Evolutionary conservation across 2,797 vertebrate species (phyloP), one percentile per base, ranked within the genome.

Genomic region (Fistularia commersonii): DNA sequence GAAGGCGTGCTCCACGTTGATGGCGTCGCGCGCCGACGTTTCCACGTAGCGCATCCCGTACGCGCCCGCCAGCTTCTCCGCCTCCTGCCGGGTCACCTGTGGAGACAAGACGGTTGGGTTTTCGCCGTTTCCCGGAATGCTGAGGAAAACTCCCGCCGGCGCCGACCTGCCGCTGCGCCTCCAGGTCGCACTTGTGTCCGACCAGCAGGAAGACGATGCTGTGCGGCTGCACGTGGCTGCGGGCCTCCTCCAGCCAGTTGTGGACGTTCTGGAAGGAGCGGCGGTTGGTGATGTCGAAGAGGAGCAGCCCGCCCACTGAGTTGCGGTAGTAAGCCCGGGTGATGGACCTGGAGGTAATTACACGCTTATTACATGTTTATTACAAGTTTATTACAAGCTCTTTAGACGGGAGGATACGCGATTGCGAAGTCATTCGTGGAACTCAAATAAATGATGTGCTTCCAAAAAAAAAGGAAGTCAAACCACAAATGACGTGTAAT

Each of bases 111-210:
- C n/a, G n/a, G n/a, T n/a, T n/a, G n/a, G n/a, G n/a, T n/a, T n/a
- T n/a, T n/a, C n/a, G n/a, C n/a, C n/a, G n/a, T n/a, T n/a, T n/a
- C n/a, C n/a, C n/a, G n/a, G n/a, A n/a, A n/a, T n/a, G n/a, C n/a
- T n/a, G n/a, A n/a, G n/a, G n/a, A n/a, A n/a, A n/a, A n/a, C n/a
- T n/a, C n/a, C n/a, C n/a, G n/a, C n/a, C n/a, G n/a, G n/a, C n/a
- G n/a, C n/a, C n/a, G 54, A 83, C 80, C 79, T 97, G 94, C 13
- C 95, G 90, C 74, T 96, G 93, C 0, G 89, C 90, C 80, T 96
- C 94, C 46, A 97, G 92, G 89, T 97, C 95, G 44, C 95, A 96
- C 77, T 97, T 97, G 92, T 97, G 94, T 10, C 95, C 94, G n/a
- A 97, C 95, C 81, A 97, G 79, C 59, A 97, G 88, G 69, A 98